Percentiles rank a stretch among this genome's conserved stretches.
Conservation (phyloP, 2,113 vertebrate species). For the Eclectus roratus region DNA sequence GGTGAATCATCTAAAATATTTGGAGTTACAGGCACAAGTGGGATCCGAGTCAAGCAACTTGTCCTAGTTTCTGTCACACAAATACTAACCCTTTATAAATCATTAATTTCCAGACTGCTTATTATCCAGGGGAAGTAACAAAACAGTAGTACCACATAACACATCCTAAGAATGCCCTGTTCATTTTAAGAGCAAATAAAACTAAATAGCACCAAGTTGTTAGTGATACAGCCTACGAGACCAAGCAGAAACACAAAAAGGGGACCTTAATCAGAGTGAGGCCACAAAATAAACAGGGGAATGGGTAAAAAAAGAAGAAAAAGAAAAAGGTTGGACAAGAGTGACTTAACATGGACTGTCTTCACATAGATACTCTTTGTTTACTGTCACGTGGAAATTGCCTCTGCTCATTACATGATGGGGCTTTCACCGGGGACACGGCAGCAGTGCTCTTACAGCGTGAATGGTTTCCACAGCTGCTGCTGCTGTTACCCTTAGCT, state of each 20-base stretch:
- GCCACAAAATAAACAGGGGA: slow-evolving; percentile 20
- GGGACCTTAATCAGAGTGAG: not conserved
- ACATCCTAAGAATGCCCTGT: slow-evolving; percentile 61
- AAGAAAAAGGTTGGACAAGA: not conserved
- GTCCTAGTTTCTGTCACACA: slow-evolving; percentile 38
- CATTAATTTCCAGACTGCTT: slow-evolving; percentile 69
- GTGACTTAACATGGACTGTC: not conserved
- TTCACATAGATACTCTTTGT: slow-evolving; percentile 8
- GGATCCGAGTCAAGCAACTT: not conserved
- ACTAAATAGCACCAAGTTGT: slow-evolving; percentile 64
- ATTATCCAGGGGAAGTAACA: slow-evolving; percentile 65
- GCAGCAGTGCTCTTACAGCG: not conserved
- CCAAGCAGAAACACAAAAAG: slow-evolving; percentile 3
- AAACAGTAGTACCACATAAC: slow-evolving; percentile 57
- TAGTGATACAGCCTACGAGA: not conserved
- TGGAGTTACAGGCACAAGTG: not conserved
- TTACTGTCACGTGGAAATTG: slow-evolving; percentile 34
- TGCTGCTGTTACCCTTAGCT: slow-evolving; percentile 6
- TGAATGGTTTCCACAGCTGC: slow-evolving; percentile 73
- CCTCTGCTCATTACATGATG: not conserved
- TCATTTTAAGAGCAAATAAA: slow-evolving; percentile 72
- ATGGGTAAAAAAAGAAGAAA: not conserved
- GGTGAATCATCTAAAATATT: not conserved
- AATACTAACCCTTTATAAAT: slow-evolving; percentile 59
- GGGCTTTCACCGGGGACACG: not conserved